Percentiles rank a stretch among this genome's conserved stretches.
phyloP scores from a whole-genome alignment of 2,113 vertebrate species.

The Phyllopteryx taeniolatus region DNA sequence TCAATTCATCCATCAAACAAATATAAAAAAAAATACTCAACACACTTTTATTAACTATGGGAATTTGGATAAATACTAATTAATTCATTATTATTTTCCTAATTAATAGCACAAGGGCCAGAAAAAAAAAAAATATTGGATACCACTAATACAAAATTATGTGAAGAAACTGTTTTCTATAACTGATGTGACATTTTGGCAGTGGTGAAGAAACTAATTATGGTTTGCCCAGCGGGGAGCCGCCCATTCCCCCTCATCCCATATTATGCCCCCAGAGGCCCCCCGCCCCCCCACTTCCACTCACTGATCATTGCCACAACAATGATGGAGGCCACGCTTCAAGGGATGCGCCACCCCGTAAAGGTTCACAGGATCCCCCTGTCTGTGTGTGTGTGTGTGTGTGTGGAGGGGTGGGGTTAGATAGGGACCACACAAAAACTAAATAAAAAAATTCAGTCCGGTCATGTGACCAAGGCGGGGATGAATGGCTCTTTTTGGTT shows the following conservation, averaged over 20 bases:
- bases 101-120: background rate
- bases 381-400: conserved; percentile 6
- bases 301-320: conserved; percentile 33
- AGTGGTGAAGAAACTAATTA: background rate
- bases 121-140: background rate
- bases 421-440: background rate
- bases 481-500: conserved; percentile 54
- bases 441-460: conserved; percentile 52
- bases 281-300: background rate
- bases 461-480: conserved; percentile 48
- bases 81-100: too few relatives aligned
- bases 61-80: too few relatives aligned
- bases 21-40: too few relatives aligned
- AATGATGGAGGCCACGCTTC: conserved; percentile 43
- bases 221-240: background rate
- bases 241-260: background rate
- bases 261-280: background rate
- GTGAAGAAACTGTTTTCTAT: background rate
- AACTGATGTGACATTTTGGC: background rate
- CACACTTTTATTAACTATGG: too few relatives aligned
- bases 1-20: too few relatives aligned
- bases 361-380: conserved; percentile 29
- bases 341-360: conserved; percentile 45
- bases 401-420: conserved; percentile 12
- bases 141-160: background rate